phyloP scores from a whole-genome alignment of 2,797 vertebrate species.

The Helicolenus hilgendorfi region DNA sequence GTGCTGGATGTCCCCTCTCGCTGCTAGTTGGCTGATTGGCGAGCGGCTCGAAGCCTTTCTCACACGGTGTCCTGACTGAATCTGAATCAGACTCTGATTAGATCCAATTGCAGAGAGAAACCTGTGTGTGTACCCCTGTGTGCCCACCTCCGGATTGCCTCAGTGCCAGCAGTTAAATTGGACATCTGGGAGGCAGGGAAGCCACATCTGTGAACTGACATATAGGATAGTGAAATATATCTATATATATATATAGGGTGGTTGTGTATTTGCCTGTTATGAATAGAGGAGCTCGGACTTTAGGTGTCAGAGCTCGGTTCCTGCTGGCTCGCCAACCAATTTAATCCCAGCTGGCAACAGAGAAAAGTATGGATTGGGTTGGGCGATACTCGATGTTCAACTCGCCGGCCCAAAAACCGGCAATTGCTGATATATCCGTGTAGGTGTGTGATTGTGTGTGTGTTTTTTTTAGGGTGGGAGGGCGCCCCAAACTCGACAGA shows the following conservation, averaged over 20 bases:
- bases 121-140: conserved; percentile 69
- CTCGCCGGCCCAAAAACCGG: too few relatives aligned
- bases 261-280: conserved; percentile 21
- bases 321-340: conserved; percentile 50
- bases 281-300: conserved; percentile 34
- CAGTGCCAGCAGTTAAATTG: conserved; percentile 75
- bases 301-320: conserved; percentile 16
- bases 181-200: conserved; percentile 59
- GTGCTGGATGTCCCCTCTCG: conserved; percentile 68
- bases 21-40: conserved; percentile 80
- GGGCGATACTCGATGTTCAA: not conserved
- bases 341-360: conserved; percentile 40
- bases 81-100: conserved; percentile 84
- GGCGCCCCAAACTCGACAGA: too few relatives aligned
- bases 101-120: conserved; percentile 79
- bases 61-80: conserved; percentile 73
- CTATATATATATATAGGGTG: not conserved
- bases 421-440: too few relatives aligned
- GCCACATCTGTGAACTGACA: conserved; percentile 51
- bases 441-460: too few relatives aligned
- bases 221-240: conserved; percentile 36
- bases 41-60: conserved; percentile 64
- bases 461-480: too few relatives aligned
- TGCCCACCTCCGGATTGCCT: conserved; percentile 66
- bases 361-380: not conserved